A percentile compares a stretch with the other conserved stretches of the same genome.
Conservation (phyloP, 2,797 vertebrate genomes). For the Poeciliopsis paucimaculata region DNA sequence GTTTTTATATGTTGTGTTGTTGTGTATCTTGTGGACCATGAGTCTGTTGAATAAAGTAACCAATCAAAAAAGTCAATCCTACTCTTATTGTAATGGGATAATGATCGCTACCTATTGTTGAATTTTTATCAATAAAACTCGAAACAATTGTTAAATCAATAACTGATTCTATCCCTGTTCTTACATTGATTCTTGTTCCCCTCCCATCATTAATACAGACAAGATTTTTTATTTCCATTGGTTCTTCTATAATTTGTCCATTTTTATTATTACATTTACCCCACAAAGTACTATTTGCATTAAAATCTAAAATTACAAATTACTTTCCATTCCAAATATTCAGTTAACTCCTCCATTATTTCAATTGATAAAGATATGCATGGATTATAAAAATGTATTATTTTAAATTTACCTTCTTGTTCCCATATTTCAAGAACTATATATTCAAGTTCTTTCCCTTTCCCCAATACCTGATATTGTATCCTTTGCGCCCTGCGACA, state of each 20-base stretch:
- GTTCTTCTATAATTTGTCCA: not conserved
- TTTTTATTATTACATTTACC: not conserved
- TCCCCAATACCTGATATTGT: not conserved
- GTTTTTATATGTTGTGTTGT: too few species aligned
- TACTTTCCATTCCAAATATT: not conserved
- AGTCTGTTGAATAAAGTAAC: too few species aligned
- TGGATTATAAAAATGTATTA: not conserved
- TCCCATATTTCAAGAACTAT: not conserved
- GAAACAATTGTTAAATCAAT: too few species aligned
- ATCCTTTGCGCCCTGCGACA: too few species aligned
- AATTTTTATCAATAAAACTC: too few species aligned
- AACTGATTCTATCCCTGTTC: too few species aligned
- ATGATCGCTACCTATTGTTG: not conserved
- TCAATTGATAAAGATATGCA: not conserved
- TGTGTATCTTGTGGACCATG: too few species aligned
- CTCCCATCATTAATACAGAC: not conserved
- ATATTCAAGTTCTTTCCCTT: not conserved
- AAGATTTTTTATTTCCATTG: not conserved
- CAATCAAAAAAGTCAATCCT: not conserved
- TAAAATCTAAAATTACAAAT: not conserved
- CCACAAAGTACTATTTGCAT: not conserved
- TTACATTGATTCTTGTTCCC: not conserved
- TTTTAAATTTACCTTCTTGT: not conserved
- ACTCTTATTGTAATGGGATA: not conserved
- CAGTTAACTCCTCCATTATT: not conserved